These are phyloP conservation scores for Anhinga rufa DNA, from an alignment of 2,113 vertebrate genomes.

Conservation along the genomic window DNA sequence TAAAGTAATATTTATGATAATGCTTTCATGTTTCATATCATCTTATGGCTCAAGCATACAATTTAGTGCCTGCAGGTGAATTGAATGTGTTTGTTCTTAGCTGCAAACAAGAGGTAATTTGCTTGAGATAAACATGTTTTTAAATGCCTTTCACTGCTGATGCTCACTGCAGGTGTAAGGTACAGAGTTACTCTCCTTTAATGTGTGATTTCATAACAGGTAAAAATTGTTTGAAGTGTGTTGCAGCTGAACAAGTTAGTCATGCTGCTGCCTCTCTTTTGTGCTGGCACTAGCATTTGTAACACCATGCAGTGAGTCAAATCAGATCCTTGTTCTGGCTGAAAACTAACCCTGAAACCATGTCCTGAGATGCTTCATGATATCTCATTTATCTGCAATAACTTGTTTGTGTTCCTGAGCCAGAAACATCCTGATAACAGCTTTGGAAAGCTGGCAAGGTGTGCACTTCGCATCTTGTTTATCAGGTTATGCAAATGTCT, in stretches of 20 bases:
- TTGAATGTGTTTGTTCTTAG: background rate
- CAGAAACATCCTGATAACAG: conserved; percentile 18
- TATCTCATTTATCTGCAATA: conserved; percentile 9
- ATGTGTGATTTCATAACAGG: background rate
- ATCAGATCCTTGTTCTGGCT: background rate
- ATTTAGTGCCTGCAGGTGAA: background rate
- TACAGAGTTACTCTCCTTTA: background rate
- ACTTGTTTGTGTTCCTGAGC: conserved; percentile 25
- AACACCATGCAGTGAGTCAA: background rate
- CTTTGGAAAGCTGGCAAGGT: background rate
- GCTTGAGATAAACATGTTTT: background rate
- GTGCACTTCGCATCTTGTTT: background rate
- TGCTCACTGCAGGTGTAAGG: conserved; percentile 1
- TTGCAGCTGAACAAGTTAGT: background rate
- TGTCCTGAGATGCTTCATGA: background rate
- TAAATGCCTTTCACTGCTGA: background rate
- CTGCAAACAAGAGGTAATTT: background rate
- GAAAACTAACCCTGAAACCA: conserved; percentile 50
- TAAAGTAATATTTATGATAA: background rate
- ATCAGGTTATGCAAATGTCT: background rate
- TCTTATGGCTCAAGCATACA: background rate
- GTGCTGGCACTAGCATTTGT: background rate
- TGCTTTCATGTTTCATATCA: background rate
- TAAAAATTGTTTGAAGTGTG: background rate
- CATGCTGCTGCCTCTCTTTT: background rate